Evolutionary conservation across 2,113 vertebrate genomes (phyloP), one percentile per base, ranked within the genome.

Genomic region (Hirundichthys speculiger): DNA sequence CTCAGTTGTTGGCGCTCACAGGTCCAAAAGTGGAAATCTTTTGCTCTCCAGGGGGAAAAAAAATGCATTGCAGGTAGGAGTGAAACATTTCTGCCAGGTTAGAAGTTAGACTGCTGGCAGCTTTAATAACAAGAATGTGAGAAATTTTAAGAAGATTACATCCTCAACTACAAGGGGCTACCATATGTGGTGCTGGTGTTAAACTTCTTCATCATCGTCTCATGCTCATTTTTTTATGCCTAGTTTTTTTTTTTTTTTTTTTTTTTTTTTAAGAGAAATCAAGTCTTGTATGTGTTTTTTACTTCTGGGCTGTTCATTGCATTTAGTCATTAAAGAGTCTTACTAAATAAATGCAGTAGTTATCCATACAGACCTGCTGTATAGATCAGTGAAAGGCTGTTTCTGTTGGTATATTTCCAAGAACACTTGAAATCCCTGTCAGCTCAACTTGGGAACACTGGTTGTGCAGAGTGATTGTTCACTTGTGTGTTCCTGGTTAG

Each of bases 11-110:
- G 75, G 60, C 40, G 10, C 55, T 25, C 47, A 53, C 43, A 40
- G 49, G 30, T 67, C 60, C 40, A 41, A 21, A 66, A 47, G 43
- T 20, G 71, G 72, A 59, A 19, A 64, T 69, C 38, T 46, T 20
- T 57, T 43, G 48, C 20, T 62, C 19, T 27, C 11, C 20, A 48
- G 52, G 38, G n/a, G n/a, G n/a, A n/a, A n/a, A n/a, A 60, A 78
- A 5, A 59, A 90, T 90, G 89, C 10, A 51, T 61, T 85, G 85
- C 86, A 89, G 89, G 89, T 90, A 88, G 27, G 89, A 57, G 72
- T 38, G 18, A 39, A 8, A 47, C 16, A 5, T 30, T 64, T 22
- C 18, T 7, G 5, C 3, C 13, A 43, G 39, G 22, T 30, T 3
- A 49, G 20, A 45, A 43, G 22, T 49, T 49, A 5, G 40, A 56